A percentile compares a stretch with the other conserved stretches of the same genome.
phyloP scores from a whole-genome alignment of 2,888 invertebrate genomes.

The Parnassius mnemosyne region DNA sequence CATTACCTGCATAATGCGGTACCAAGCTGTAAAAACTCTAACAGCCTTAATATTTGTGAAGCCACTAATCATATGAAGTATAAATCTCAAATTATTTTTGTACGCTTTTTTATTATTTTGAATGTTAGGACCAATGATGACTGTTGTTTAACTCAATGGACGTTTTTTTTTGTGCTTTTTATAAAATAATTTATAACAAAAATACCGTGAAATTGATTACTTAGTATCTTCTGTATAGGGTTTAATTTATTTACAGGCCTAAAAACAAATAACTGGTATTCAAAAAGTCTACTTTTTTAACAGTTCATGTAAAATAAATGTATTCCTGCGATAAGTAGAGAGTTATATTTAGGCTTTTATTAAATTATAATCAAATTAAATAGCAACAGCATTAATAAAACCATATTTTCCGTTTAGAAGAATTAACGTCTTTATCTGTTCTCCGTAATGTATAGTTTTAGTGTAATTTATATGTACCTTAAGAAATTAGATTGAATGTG shows the following conservation, averaged over 20 bases:
- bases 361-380: too few relatives aligned
- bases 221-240: not conserved
- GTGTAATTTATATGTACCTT: conserved; percentile 33
- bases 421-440: conserved; percentile 3
- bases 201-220: not conserved
- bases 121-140: not conserved
- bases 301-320: too few relatives aligned
- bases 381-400: too few relatives aligned
- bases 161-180: not conserved
- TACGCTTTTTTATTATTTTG: too few relatives aligned
- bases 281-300: too few relatives aligned
- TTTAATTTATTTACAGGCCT: conserved; percentile 6
- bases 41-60: too few relatives aligned
- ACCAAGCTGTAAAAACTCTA: too few relatives aligned
- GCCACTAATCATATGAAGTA: too few relatives aligned
- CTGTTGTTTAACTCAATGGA: not conserved
- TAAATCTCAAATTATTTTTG: too few relatives aligned
- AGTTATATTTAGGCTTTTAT: too few relatives aligned
- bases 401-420: conserved; percentile 4
- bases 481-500: conserved; percentile 54
- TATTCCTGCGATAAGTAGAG: too few relatives aligned
- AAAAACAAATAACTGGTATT: not conserved
- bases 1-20: too few relatives aligned
- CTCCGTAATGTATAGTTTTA: conserved; percentile 34
- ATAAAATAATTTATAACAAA: not conserved